Percentiles rank a stretch among this genome's conserved stretches.
Conservation (phyloP, 2,888 invertebrate genomes). For the Kuschelorhynchus macadamiae region DNA sequence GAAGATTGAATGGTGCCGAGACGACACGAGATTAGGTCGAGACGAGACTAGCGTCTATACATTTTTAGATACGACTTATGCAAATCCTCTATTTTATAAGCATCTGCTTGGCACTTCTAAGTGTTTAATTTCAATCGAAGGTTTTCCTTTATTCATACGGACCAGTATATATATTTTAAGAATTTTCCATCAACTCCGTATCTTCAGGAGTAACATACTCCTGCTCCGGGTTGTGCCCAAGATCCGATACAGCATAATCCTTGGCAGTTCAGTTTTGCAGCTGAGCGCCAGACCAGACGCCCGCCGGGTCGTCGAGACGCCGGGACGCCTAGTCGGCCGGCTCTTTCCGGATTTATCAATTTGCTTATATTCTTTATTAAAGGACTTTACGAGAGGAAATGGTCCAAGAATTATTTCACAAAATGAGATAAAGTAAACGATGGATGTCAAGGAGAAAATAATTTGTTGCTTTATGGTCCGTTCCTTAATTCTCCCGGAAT, state of each 20-base stretch:
- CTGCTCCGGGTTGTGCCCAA: no score
- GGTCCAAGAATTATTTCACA: slow-evolving; percentile 39
- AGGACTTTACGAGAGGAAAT: slow-evolving; percentile 40
- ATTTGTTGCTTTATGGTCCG: slow-evolving; percentile 34
- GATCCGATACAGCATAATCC: slow-evolving; percentile 56
- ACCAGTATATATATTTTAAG: no score
- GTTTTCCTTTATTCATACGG: no score
- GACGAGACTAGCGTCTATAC: no score
- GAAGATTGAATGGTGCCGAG: no score
- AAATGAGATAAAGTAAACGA: slow-evolving; percentile 19
- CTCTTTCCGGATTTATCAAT: slow-evolving; percentile 59
- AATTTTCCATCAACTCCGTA: no score
- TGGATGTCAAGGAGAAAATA: slow-evolving; percentile 29
- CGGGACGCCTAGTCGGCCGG: slow-evolving; percentile 60
- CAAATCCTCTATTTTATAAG: no score
- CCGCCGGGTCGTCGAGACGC: slow-evolving; percentile 61
- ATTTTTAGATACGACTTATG: no score
- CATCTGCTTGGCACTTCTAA: no score
- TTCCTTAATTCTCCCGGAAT: slow-evolving; percentile 8
- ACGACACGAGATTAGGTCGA: no score
- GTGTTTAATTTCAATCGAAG: no score
- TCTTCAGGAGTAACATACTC: no score
- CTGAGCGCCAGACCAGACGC: slow-evolving; percentile 62
- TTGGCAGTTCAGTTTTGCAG: slow-evolving; percentile 62
- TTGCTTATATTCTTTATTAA: slow-evolving; percentile 59